Evolutionary conservation across 2,113 vertebrate genomes (phyloP).

Genomic region (Hiodon alosoides): DNA sequence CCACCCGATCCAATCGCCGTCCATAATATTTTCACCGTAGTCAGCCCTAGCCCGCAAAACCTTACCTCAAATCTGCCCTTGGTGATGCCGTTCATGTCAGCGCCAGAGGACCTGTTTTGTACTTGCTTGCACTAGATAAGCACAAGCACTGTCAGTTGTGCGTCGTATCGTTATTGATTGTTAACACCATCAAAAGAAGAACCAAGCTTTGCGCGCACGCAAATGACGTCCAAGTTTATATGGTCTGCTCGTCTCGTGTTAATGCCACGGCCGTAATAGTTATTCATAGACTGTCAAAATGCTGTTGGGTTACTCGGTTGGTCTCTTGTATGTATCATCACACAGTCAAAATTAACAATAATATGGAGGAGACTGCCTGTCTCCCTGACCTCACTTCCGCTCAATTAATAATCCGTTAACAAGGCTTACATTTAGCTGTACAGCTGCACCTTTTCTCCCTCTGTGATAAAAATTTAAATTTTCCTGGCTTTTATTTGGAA

Average conservation of each 20-base stretch:
- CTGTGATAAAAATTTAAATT: too few species aligned
- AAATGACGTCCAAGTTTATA: neutral
- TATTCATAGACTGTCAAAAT: slow-evolving; percentile 42
- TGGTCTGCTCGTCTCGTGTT: neutral
- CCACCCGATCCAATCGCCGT: too few species aligned
- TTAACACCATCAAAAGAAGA: slow-evolving; percentile 23
- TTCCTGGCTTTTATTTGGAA: neutral
- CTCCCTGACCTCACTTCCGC: slow-evolving; percentile 70
- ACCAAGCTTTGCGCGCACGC: neutral
- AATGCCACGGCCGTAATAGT: slow-evolving; percentile 24
- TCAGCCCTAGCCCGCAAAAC: neutral
- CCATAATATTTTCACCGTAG: too few species aligned
- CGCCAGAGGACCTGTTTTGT: slow-evolving; percentile 39
- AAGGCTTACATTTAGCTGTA: slow-evolving; percentile 31
- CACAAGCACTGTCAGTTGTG: slow-evolving; percentile 27
- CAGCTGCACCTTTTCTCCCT: neutral
- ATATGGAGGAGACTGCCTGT: slow-evolving; percentile 64
- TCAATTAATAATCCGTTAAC: slow-evolving; percentile 43
- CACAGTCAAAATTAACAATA: slow-evolving; percentile 74
- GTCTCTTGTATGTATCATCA: slow-evolving; percentile 61
- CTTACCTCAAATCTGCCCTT: slow-evolving; percentile 73
- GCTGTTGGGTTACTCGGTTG: slow-evolving; percentile 43
- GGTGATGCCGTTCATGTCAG: slow-evolving; percentile 75
- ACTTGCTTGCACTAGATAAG: slow-evolving; percentile 35
- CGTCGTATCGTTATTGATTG: slow-evolving; percentile 48